These are phyloP conservation scores for Lota lota DNA, from an alignment of 2,113 vertebrate genomes.

Conservation along the genomic window DNA sequence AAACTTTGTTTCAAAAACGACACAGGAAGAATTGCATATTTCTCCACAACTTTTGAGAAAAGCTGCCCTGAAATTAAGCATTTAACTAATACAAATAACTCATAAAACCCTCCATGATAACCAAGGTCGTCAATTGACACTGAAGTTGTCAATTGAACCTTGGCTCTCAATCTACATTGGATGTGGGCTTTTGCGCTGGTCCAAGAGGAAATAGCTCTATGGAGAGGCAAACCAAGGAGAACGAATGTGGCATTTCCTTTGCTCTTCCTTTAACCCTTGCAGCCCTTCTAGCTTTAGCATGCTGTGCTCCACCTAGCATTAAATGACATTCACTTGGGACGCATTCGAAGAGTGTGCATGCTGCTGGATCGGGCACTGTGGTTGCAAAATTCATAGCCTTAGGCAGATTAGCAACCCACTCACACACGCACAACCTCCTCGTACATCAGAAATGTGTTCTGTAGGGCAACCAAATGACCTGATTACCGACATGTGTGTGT, in stretches of 20 bases:
- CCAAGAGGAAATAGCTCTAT: conserved; percentile 61
- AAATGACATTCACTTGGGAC: no score
- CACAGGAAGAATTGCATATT: no score
- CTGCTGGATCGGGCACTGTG: conserved; percentile 89
- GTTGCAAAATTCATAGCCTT: conserved; percentile 94
- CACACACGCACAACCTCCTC: neutral
- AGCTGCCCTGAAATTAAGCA: no score
- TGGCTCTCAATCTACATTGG: no score
- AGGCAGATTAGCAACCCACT: conserved; percentile 79
- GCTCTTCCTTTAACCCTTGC: conserved; percentile 45
- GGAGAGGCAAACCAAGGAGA: conserved; percentile 54
- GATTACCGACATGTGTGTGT: conserved; percentile 78
- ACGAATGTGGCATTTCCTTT: conserved; percentile 65
- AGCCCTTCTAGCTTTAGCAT: conserved; percentile 4
- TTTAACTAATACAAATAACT: no score
- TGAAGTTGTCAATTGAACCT: no score
- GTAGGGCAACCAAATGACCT: conserved; percentile 95
- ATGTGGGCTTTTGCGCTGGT: no score
- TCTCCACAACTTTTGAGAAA: no score
- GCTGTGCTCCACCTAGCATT: conserved; percentile 47
- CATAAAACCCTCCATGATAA: no score
- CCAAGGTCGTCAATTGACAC: no score
- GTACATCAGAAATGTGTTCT: conserved; percentile 78
- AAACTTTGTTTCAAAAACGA: no score
- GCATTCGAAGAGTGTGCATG: no score